Percentiles rank a stretch among this genome's conserved stretches.
These are phyloP conservation scores for Gracilinanus agilis DNA, from an alignment of 2,113 vertebrate species.

Conservation along the genomic window DNA sequence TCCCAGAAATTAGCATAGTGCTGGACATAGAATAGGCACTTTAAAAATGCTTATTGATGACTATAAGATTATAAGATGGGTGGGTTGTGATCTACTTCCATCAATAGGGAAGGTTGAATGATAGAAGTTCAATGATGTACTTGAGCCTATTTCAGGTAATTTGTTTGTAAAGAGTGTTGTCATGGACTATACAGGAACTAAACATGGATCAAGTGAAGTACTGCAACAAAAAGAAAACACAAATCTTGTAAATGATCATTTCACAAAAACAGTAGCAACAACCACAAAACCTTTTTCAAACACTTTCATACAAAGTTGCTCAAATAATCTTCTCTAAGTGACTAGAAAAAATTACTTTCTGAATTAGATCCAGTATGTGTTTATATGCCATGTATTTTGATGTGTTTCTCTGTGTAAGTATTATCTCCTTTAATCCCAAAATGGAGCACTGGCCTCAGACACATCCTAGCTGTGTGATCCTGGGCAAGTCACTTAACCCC, in stretches of 20 bases:
- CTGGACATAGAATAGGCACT: not conserved
- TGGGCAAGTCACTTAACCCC: too few relatives aligned
- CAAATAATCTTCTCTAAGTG: not conserved
- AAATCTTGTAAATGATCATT: not conserved
- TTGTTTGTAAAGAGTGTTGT: conserved; percentile 63
- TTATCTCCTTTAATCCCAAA: not conserved
- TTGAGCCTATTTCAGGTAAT: conserved; percentile 66
- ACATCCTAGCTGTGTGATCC: too few relatives aligned
- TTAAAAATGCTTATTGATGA: not conserved
- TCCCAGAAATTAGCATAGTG: not conserved
- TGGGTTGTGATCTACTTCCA: not conserved
- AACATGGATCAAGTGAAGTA: not conserved
- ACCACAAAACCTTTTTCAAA: not conserved
- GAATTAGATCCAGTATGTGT: not conserved
- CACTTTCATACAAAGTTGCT: not conserved
- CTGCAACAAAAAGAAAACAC: not conserved
- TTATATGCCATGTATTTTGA: conserved; percentile 25
- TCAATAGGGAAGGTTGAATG: conserved; percentile 39
- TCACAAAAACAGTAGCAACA: not conserved
- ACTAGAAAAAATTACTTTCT: not conserved
- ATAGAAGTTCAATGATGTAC: conserved; percentile 52
- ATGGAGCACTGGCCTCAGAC: not conserved
- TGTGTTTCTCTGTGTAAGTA: conserved; percentile 2
- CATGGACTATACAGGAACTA: not conserved
- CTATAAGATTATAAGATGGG: not conserved